Evolutionary conservation across 2,113 vertebrate species (phyloP).

Genomic region (Archilochus colubris): DNA sequence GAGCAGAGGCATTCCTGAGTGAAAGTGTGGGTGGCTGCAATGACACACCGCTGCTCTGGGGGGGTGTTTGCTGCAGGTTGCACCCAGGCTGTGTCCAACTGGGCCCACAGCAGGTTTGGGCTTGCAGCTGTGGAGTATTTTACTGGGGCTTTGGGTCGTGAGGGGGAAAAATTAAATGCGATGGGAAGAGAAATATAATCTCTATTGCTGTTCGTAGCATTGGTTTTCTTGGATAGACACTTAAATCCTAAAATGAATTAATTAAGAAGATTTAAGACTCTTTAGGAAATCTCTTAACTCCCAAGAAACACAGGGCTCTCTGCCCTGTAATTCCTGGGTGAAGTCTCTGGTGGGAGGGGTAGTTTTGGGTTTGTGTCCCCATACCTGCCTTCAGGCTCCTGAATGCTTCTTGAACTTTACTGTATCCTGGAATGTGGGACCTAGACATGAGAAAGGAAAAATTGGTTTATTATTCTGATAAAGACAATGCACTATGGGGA

Average conservation of each 20-base stretch:
- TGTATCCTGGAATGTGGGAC: background rate
- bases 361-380: background rate
- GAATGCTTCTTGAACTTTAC: background rate
- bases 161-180: too few relatives aligned
- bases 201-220: background rate
- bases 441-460: background rate
- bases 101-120: background rate
- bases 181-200: background rate
- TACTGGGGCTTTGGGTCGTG: background rate
- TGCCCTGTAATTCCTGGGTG: background rate
- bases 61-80: constrained; percentile 18
- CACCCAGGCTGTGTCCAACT: background rate
- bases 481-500: background rate
- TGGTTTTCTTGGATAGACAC: background rate
- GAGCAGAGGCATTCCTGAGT: constrained; percentile 56
- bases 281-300: background rate
- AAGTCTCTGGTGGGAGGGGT: background rate
- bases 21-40: constrained; percentile 41
- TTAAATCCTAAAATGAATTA: background rate
- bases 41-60: background rate
- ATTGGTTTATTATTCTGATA: background rate
- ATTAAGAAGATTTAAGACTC: background rate
- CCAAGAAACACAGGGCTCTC: background rate
- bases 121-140: background rate
- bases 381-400: background rate